A percentile compares a stretch with the other conserved stretches of the same genome.
phyloP scores from a whole-genome alignment of 2,113 vertebrate genomes.

The Xenopus borealis region DNA sequence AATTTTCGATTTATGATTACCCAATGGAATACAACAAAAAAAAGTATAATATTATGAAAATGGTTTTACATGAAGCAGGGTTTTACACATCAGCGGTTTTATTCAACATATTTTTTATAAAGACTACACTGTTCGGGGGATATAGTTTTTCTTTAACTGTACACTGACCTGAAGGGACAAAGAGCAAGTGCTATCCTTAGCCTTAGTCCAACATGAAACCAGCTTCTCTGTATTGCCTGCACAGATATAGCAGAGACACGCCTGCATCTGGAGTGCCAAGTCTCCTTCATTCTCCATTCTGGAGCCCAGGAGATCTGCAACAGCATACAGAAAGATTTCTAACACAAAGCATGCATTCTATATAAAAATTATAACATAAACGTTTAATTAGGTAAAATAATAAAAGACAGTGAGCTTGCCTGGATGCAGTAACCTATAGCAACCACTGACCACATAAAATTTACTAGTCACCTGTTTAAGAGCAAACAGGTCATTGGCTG shows the following conservation, averaged over 20 bases:
- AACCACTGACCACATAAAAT: no score
- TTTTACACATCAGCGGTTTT: neutral
- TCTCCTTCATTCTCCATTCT: conserved; percentile 82
- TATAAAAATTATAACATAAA: no score
- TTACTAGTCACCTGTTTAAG: no score
- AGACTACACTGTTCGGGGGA: neutral
- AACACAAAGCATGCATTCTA: conserved; percentile 67
- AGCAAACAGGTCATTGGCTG: no score
- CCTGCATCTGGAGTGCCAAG: conserved; percentile 73
- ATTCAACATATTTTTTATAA: neutral
- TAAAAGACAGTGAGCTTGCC: no score
- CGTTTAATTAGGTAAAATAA: no score
- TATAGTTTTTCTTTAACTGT: no score
- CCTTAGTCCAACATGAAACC: conserved; percentile 85
- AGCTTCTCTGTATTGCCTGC: conserved; percentile 92
- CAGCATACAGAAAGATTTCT: conserved; percentile 37
- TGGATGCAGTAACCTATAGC: no score
- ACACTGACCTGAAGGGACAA: conserved; percentile 85
- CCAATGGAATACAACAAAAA: no score
- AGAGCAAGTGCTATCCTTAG: conserved; percentile 74
- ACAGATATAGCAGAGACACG: conserved; percentile 94
- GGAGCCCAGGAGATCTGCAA: conserved; percentile 80
- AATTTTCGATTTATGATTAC: no score
- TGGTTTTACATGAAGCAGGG: no score
- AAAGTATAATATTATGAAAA: no score